A percentile compares a stretch with the other conserved stretches of the same genome.
Evolutionary conservation across 1,140 invertebrate genomes (phyloP).

Genomic region (Micrasema longulum): DNA sequence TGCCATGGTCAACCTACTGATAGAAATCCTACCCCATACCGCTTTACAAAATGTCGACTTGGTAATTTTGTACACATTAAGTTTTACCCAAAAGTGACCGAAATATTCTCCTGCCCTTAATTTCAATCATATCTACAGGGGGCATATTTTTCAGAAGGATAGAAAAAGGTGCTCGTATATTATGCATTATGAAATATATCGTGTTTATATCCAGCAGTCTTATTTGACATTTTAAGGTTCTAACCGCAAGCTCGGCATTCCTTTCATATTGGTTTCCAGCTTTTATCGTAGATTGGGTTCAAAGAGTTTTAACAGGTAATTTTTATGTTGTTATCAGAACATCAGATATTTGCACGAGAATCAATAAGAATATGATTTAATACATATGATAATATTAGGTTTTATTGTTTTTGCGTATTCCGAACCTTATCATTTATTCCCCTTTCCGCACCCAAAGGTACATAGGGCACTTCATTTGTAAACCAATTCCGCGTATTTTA

Average conservation of each 20-base stretch:
- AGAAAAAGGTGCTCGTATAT: conserved; percentile 1
- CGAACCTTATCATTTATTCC: too few relatives aligned
- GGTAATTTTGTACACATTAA: conserved; percentile 27
- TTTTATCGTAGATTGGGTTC: too few relatives aligned
- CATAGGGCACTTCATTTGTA: too few relatives aligned
- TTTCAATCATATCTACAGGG: conserved; percentile 31
- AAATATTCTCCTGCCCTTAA: conserved; percentile 8
- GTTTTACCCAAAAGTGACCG: conserved; percentile 28
- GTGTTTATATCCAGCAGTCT: conserved; percentile 7
- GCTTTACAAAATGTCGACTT: conserved; percentile 29
- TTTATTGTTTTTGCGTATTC: too few relatives aligned
- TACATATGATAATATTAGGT: too few relatives aligned
- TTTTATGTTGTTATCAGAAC: too few relatives aligned
- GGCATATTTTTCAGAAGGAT: conserved; percentile 3
- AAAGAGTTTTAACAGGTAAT: too few relatives aligned
- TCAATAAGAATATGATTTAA: too few relatives aligned
- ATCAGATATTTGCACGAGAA: too few relatives aligned
- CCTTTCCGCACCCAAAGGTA: too few relatives aligned
- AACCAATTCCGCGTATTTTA: too few relatives aligned
- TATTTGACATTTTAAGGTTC: conserved; percentile 33
- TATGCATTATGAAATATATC: conserved; percentile 1
- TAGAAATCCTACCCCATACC: conserved; percentile 2
- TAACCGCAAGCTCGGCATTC: neutral
- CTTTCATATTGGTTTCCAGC: too few relatives aligned
- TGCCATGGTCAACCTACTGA: neutral